A percentile compares a stretch with the other conserved stretches of the same genome.
Conservation (phyloP, 2,888 invertebrate species). For the Pegoplata infirma region DNA sequence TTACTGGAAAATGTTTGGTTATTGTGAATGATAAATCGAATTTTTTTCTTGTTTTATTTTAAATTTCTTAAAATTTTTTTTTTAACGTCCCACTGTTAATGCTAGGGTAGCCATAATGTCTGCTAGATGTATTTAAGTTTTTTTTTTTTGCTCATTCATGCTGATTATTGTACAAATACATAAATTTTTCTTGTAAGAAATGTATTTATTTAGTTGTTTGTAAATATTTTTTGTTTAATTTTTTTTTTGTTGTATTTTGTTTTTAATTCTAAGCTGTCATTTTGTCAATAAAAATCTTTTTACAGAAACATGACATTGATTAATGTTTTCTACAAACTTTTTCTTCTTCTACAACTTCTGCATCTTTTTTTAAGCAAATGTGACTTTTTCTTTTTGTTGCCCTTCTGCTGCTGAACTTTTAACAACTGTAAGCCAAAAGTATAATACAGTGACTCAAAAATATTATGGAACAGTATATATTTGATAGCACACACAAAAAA, state of each 20-base stretch:
- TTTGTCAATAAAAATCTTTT: constrained; percentile 59
- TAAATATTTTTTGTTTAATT: not conserved
- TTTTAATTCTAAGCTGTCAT: constrained; percentile 54
- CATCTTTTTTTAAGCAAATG: constrained; percentile 8
- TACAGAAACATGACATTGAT: constrained; percentile 57
- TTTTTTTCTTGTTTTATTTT: too few relatives aligned
- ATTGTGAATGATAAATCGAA: too few relatives aligned
- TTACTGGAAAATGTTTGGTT: too few relatives aligned
- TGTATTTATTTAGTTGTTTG: constrained; percentile 17
- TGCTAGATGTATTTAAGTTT: constrained; percentile 18
- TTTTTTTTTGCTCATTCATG: not conserved
- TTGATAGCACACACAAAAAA: too few relatives aligned
- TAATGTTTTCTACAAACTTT: constrained; percentile 43
- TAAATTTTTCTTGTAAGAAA: constrained; percentile 18
- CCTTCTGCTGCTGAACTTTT: too few relatives aligned
- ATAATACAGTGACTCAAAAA: too few relatives aligned
- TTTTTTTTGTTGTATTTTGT: constrained; percentile 13
- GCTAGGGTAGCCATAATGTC: constrained; percentile 43
- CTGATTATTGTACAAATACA: not conserved
- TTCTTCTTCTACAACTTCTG: not conserved
- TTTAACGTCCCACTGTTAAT: constrained; percentile 26
- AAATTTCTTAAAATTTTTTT: too few relatives aligned
- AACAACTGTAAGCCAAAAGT: not conserved
- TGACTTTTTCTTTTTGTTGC: not conserved
- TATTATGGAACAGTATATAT: too few relatives aligned